Evolutionary conservation across 2,888 invertebrate species (phyloP), one percentile per base, ranked within the genome.

Genomic region (Sarcophaga subvicina): DNA sequence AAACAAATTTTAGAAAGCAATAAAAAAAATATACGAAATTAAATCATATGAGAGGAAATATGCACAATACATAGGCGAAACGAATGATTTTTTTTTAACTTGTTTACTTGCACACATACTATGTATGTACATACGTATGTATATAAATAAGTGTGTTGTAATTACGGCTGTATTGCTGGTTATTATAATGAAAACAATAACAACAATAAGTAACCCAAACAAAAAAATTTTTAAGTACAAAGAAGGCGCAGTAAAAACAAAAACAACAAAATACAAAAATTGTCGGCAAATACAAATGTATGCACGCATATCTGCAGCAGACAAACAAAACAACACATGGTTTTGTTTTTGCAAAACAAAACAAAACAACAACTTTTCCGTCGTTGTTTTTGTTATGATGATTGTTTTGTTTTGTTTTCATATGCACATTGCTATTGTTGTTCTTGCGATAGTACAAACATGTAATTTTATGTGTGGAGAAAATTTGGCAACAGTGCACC

Each of bases 401-500:
- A 84, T 73, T 72, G 73, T 85, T 80, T 80, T 72, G 73, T 85
- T 80, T 80, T 63, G 72, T 80, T n/a, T 81, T 54, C n/a, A 22
- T 17, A 37, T 22, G 47, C 45, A 73, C 60, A 27, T 47, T 81
- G 59, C 67, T 81, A 20, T 37, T 70, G 59, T 70, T 49, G 12
- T 73, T 17, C 47, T 71, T 69, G n/a, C 67, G 59, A 62, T 63
- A 67, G 63, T 54, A 37, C n/a, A 67, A 64, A 22, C 20, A 54
- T 27, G 27, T 72, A 22, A 14, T 70, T 12, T 54, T 47, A 20
- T 62, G 45, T 54, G 17, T 62, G 62, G 25, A 14, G 20, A 62
- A 83, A 80, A 82, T 67, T 86, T 83, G 86, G 76, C 86, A 86
- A 86, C 86, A 77, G 8, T 45, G 79, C 49, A 78, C 59, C 60